Conservation (phyloP, 2,113 vertebrate genomes). For the Craseonycteris thonglongyai region DNA sequence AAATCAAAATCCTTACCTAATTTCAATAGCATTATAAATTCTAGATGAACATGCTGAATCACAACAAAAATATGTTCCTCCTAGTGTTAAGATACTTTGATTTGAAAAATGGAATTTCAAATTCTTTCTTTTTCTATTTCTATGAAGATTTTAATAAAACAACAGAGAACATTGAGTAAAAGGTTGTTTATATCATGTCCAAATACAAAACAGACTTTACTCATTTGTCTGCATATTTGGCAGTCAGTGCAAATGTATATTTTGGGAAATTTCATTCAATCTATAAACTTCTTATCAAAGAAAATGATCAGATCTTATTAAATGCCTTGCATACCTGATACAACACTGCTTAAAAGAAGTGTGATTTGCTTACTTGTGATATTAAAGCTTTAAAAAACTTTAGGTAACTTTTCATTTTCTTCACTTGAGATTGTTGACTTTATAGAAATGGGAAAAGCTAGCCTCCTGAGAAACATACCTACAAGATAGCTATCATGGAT, state of each 20-base stretch:
- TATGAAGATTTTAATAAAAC: neutral
- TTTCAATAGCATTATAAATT: neutral
- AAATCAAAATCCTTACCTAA: neutral
- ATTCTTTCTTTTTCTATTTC: neutral
- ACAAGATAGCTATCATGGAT: neutral
- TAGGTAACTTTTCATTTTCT: neutral
- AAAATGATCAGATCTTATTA: neutral
- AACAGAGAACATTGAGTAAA: neutral
- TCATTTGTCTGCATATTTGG: neutral
- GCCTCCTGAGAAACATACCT: neutral
- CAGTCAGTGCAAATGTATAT: neutral
- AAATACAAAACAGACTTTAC: neutral
- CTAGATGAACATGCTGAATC: neutral
- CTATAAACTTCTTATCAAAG: neutral
- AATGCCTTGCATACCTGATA: neutral
- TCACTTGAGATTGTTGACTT: neutral
- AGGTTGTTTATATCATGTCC: neutral
- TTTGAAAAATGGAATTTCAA: slow-evolving; percentile 22
- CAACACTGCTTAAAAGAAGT: neutral
- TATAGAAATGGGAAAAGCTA: neutral
- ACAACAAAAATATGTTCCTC: neutral
- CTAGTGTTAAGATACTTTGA: neutral
- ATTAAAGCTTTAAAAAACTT: neutral
- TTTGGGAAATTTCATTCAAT: neutral
- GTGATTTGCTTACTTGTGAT: neutral